Evolutionary conservation across 2,888 invertebrate species (phyloP).

Genomic region (Drosophila lutescens): DNA sequence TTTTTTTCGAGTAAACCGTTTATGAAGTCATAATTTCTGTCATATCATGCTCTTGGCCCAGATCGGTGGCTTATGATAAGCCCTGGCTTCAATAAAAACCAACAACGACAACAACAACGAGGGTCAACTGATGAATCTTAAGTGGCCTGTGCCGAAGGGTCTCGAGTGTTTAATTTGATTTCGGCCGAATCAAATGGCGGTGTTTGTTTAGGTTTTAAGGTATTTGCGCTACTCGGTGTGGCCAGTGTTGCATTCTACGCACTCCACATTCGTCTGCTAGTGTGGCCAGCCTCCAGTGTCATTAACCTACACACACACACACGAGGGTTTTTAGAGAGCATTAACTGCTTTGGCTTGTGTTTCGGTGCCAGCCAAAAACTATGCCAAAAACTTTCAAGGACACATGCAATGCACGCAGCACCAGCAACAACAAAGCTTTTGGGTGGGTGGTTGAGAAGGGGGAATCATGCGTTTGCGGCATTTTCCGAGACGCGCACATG

Average conservation of each 20-base stretch:
- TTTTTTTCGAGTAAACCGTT: slow-evolving; percentile 44
- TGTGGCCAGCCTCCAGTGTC: slow-evolving; percentile 36
- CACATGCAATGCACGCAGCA: slow-evolving; percentile 68
- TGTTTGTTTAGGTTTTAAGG: slow-evolving; percentile 11
- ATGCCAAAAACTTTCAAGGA: slow-evolving; percentile 85
- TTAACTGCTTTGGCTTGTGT: slow-evolving; percentile 56
- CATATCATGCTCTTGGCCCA: slow-evolving; percentile 63
- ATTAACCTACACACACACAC: slow-evolving; percentile 58
- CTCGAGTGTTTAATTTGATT: slow-evolving; percentile 45
- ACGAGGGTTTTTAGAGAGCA: slow-evolving; percentile 42
- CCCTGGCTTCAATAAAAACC: slow-evolving; percentile 39
- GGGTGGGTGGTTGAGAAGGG: background rate
- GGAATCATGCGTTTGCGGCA: slow-evolving; percentile 40
- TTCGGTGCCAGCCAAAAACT: slow-evolving; percentile 74
- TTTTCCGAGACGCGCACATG: slow-evolving; percentile 42
- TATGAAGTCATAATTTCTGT: slow-evolving; percentile 77
- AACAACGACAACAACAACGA: slow-evolving; percentile 20
- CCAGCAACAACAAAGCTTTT: slow-evolving; percentile 14
- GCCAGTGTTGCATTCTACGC: background rate
- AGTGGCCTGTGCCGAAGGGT: slow-evolving; percentile 49
- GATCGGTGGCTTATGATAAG: slow-evolving; percentile 70
- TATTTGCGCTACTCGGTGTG: slow-evolving; percentile 11
- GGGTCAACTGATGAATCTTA: slow-evolving; percentile 40
- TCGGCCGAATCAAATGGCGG: slow-evolving; percentile 21
- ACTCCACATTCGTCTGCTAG: background rate